Conservation (phyloP, 1,140 invertebrate species). For the Dinoponera quadriceps region DNA sequence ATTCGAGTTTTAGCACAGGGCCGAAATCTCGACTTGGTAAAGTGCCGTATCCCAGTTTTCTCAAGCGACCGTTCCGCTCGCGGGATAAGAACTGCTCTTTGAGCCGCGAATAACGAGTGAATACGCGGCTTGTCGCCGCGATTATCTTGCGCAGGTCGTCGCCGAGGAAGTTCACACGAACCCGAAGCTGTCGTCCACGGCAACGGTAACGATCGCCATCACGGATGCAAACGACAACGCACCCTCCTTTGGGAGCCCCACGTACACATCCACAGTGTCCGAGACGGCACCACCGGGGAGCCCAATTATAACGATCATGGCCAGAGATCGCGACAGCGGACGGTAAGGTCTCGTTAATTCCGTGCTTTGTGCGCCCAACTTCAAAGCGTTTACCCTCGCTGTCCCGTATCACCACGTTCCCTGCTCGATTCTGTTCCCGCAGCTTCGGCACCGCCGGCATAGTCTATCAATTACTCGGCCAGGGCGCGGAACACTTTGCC, state of each 20-base stretch:
- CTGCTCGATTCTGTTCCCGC: constrained; percentile 41
- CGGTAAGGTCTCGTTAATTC: constrained; percentile 84
- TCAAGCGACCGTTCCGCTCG: too few relatives aligned
- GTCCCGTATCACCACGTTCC: neutral
- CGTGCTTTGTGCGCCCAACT: constrained; percentile 29
- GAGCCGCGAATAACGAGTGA: neutral
- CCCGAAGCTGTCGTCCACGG: constrained; percentile 92
- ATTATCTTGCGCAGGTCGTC: constrained; percentile 87
- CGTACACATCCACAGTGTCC: constrained; percentile 90
- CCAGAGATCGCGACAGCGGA: constrained; percentile 94
- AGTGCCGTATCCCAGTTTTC: too few relatives aligned
- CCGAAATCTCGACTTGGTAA: too few relatives aligned
- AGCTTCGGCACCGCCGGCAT: constrained; percentile 92
- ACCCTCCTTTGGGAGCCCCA: constrained; percentile 91
- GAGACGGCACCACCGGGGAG: constrained; percentile 91
- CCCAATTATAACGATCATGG: constrained; percentile 91
- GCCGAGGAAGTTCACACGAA: constrained; percentile 93
- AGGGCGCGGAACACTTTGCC: constrained; percentile 92
- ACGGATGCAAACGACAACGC: constrained; percentile 96
- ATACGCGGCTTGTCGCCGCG: neutral
- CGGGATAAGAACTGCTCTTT: too few relatives aligned
- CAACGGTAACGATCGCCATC: constrained; percentile 93
- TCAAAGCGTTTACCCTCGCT: constrained; percentile 5
- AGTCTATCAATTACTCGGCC: constrained; percentile 93
- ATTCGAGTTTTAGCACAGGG: too few relatives aligned